Evolutionary conservation across 1,140 invertebrate species (phyloP).

Genomic region (Hyphantria cunea): DNA sequence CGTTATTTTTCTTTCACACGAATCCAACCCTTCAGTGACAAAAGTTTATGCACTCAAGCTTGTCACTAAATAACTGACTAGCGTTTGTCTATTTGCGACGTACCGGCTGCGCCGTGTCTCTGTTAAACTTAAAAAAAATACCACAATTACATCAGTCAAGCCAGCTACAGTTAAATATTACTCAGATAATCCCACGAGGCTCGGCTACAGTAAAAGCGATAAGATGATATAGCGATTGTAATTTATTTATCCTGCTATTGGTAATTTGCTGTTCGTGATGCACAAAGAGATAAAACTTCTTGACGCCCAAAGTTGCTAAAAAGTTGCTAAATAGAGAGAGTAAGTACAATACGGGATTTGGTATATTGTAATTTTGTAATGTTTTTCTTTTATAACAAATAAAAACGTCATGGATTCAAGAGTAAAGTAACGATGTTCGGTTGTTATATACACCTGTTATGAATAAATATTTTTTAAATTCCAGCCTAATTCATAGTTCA

Average conservation of each 20-base stretch:
- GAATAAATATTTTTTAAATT: too few relatives aligned
- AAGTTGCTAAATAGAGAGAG: too few relatives aligned
- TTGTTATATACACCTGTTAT: too few relatives aligned
- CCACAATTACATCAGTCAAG: conserved; percentile 39
- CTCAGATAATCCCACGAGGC: background rate
- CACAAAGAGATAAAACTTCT: too few relatives aligned
- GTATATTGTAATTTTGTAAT: too few relatives aligned
- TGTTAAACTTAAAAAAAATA: conserved; percentile 40
- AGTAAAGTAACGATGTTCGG: too few relatives aligned
- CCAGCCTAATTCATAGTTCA: too few relatives aligned
- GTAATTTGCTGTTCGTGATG: too few relatives aligned
- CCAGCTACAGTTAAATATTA: conserved; percentile 24
- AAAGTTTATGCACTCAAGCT: background rate
- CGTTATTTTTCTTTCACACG: background rate
- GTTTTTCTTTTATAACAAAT: too few relatives aligned
- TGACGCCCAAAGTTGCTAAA: too few relatives aligned
- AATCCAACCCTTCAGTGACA: background rate
- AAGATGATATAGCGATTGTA: background rate
- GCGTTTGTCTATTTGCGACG: conserved; percentile 31
- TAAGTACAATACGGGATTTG: too few relatives aligned
- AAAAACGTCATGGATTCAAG: too few relatives aligned
- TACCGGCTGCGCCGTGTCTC: conserved; percentile 31
- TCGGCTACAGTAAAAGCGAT: background rate
- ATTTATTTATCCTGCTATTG: background rate
- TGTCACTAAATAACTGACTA: conserved; percentile 6